Conservation (phyloP, 2,113 vertebrate genomes). For the Macrotis lagotis region DNA sequence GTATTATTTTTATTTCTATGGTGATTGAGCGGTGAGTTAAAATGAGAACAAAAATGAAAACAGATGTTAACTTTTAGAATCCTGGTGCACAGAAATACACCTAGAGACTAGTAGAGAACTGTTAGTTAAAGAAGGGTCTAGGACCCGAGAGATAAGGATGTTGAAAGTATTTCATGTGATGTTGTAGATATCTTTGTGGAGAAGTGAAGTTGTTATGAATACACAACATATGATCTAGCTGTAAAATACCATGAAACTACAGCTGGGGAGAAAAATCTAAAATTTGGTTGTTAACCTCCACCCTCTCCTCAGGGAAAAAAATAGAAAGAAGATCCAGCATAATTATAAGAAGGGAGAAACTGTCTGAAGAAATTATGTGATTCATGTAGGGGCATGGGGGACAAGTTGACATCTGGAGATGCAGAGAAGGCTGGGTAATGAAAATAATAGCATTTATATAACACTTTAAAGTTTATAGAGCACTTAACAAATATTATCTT, state of each 20-base stretch:
- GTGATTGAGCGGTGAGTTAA: background rate
- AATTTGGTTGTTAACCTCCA: background rate
- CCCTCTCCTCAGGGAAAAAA: background rate
- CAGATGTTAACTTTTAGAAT: background rate
- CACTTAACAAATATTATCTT: background rate
- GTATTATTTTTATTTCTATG: background rate
- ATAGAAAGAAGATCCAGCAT: background rate
- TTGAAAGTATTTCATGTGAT: background rate
- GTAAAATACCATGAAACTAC: background rate
- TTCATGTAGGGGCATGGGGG: too few relatives aligned
- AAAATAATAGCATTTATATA: background rate
- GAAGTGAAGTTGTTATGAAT: background rate
- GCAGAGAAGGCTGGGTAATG: background rate
- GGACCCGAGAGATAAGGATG: background rate
- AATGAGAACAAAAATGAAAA: background rate
- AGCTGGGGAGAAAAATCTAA: background rate
- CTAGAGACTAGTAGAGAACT: background rate
- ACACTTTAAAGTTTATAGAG: background rate
- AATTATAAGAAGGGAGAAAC: background rate
- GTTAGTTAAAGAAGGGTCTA: background rate
- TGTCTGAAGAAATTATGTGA: background rate
- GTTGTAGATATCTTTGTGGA: background rate
- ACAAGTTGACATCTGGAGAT: background rate
- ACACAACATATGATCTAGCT: background rate
- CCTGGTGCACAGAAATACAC: background rate